These are phyloP conservation scores for Eidolon dupreanum DNA, from an alignment of 2,797 vertebrate species.

Conservation along the genomic window DNA sequence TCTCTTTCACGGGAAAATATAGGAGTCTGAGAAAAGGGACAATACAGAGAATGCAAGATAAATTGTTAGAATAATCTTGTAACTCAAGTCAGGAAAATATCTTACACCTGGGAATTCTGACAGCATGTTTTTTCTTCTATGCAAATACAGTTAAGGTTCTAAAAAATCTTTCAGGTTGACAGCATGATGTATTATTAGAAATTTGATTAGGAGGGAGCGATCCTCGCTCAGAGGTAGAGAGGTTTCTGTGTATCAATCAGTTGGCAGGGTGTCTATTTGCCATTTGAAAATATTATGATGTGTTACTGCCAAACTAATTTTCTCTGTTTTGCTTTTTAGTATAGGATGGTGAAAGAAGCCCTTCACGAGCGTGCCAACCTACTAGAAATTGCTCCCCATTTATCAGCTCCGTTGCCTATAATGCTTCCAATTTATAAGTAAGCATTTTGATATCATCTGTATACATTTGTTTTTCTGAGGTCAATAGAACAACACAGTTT, in stretches of 20 bases:
- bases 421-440: conserved; percentile 99
- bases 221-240: conserved; percentile 75
- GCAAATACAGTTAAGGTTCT: conserved; percentile 79
- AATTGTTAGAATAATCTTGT: conserved; percentile 76
- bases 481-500: conserved; percentile 45
- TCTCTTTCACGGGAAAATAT: conserved; percentile 32
- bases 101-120: conserved; percentile 75
- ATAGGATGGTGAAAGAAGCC: conserved; percentile 98
- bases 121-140: conserved; percentile 81
- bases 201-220: conserved; percentile 77
- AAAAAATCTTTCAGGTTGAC: conserved; percentile 79
- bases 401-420: conserved; percentile 95
- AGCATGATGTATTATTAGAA: conserved; percentile 82
- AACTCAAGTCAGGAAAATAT: conserved; percentile 77
- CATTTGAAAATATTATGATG: conserved; percentile 83
- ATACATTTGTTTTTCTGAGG: background rate
- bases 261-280: conserved; percentile 79
- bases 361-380: conserved; percentile 96
- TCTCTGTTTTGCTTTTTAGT: conserved; percentile 86
- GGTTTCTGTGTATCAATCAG: conserved; percentile 81
- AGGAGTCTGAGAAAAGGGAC: background rate
- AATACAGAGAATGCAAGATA: conserved; percentile 49
- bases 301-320: conserved; percentile 82
- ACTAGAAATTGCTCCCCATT: conserved; percentile 96
- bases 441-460: conserved; percentile 68